Percentiles rank a stretch among this genome's conserved stretches.
Conservation (phyloP, 2,888 invertebrate species). For the Aporophyla nigra region DNA sequence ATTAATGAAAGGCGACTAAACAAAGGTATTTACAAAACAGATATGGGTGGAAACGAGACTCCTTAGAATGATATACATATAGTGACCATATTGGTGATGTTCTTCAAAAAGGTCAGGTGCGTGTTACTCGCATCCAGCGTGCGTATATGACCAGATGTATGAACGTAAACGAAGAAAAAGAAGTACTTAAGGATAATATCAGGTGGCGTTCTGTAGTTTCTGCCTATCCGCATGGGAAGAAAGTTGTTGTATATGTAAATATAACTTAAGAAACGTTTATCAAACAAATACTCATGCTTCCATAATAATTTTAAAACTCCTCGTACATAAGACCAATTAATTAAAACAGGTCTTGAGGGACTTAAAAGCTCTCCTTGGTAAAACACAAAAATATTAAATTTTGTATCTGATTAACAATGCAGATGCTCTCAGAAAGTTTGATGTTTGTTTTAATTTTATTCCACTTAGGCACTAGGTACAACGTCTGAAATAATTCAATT, state of each 20-base stretch:
- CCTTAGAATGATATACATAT: no score
- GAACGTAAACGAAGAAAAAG: neutral
- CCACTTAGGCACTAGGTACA: constrained; percentile 51
- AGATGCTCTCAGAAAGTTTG: constrained; percentile 53
- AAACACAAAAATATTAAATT: constrained; percentile 55
- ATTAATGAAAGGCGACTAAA: no score
- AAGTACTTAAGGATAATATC: no score
- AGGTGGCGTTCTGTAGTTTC: neutral
- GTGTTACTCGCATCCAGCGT: no score
- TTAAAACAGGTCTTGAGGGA: constrained; percentile 25
- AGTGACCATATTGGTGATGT: no score
- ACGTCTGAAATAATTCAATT: constrained; percentile 59
- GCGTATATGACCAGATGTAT: neutral
- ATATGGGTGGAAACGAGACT: no score
- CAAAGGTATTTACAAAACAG: no score
- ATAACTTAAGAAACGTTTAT: no score
- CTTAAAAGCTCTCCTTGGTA: constrained; percentile 7
- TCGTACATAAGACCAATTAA: constrained; percentile 27
- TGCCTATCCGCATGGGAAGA: neutral
- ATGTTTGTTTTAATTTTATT: constrained; percentile 69
- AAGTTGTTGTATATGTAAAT: neutral
- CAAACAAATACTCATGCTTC: neutral
- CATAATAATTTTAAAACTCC: neutral
- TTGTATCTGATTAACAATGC: constrained; percentile 60
- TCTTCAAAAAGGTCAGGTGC: neutral